These are phyloP conservation scores for Choristoneura fumiferana DNA, from an alignment of 1,140 invertebrate species.

Conservation along the genomic window DNA sequence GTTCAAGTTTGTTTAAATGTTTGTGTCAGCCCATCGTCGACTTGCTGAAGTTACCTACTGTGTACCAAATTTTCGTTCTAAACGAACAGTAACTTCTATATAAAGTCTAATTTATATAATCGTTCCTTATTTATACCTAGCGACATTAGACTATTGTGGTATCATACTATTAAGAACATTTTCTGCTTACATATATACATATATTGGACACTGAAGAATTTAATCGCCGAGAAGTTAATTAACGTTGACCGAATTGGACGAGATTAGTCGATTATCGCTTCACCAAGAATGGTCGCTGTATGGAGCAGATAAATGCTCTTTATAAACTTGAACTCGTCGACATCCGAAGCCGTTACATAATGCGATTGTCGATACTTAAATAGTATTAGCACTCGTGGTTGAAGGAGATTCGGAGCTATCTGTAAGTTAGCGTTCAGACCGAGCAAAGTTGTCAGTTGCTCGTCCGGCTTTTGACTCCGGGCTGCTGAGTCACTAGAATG, in stretches of 20 bases:
- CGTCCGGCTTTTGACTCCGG: slow-evolving; percentile 14
- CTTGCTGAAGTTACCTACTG: slow-evolving; percentile 24
- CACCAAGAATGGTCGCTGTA: not conserved
- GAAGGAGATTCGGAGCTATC: slow-evolving; percentile 32
- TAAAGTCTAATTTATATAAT: slow-evolving; percentile 23
- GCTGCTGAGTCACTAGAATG: no score
- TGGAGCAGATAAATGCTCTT: not conserved
- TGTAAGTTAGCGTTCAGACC: slow-evolving; percentile 25
- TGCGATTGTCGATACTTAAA: slow-evolving; percentile 41
- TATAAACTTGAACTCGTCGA: slow-evolving; percentile 1
- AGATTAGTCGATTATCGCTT: not conserved
- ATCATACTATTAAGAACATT: no score
- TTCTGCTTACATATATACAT: no score
- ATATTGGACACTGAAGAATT: no score
- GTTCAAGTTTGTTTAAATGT: slow-evolving; percentile 67
- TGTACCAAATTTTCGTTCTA: slow-evolving; percentile 28
- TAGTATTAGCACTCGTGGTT: slow-evolving; percentile 36
- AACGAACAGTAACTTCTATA: slow-evolving; percentile 25
- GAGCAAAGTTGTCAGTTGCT: slow-evolving; percentile 34
- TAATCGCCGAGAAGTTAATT: no score
- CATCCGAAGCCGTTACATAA: slow-evolving; percentile 24
- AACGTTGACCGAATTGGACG: not conserved
- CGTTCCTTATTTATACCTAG: slow-evolving; percentile 2
- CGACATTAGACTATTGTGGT: no score
- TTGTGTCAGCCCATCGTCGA: slow-evolving; percentile 47